A percentile compares a stretch with the other conserved stretches of the same genome.
Evolutionary conservation across 2,888 invertebrate genomes (phyloP).

Genomic region (Gymnocheta viridis): DNA sequence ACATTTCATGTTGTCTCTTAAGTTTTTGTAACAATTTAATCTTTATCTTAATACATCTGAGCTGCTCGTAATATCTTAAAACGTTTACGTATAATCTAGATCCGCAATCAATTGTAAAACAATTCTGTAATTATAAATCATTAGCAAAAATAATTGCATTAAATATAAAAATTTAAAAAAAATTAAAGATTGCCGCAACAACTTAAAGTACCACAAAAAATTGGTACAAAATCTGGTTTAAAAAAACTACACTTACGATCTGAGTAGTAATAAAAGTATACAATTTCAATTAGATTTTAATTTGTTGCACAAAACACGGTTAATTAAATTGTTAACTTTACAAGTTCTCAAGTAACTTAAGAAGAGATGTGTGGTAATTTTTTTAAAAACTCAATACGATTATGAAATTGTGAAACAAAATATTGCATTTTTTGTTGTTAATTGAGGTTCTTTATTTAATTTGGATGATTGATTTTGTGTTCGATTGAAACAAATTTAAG

Average conservation of each 20-base stretch:
- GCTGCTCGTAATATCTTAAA: slow-evolving; percentile 7
- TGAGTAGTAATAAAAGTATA: not conserved
- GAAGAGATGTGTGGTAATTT: slow-evolving; percentile 19
- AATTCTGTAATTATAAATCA: slow-evolving; percentile 65
- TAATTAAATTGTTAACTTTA: slow-evolving; percentile 15
- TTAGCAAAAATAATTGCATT: slow-evolving; percentile 23
- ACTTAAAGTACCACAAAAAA: not conserved
- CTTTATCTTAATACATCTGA: not conserved
- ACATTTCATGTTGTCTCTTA: not conserved
- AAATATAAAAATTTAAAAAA: not conserved
- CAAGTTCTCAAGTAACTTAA: slow-evolving; percentile 18
- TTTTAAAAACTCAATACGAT: not conserved
- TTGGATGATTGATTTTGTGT: too few relatives aligned
- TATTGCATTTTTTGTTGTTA: not conserved
- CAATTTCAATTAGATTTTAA: slow-evolving; percentile 17
- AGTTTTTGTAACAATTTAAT: not conserved
- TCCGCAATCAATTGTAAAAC: slow-evolving; percentile 57
- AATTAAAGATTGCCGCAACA: not conserved
- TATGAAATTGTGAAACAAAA: not conserved
- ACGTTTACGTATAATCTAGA: slow-evolving; percentile 26
- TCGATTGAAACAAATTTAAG: too few relatives aligned
- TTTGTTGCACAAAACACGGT: slow-evolving; percentile 1
- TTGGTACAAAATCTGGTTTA: not conserved
- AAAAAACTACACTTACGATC: too few relatives aligned
- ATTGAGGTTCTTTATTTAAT: not conserved